A percentile compares a stretch with the other conserved stretches of the same genome.
Conservation (phyloP, 2,888 invertebrate genomes). For the Rhamnusium bicolor region DNA sequence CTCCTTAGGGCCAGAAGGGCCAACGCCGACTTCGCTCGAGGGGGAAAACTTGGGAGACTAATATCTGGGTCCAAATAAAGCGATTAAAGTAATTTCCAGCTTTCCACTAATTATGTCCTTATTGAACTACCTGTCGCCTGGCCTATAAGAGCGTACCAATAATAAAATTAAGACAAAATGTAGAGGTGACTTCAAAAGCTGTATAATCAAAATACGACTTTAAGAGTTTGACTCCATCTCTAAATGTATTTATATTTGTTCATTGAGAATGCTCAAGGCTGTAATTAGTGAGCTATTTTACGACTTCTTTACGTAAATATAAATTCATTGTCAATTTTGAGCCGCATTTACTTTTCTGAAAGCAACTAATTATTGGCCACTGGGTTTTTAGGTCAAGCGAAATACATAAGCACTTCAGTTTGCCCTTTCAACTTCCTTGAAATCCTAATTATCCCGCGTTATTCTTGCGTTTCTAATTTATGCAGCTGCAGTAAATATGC, state of each 20-base stretch:
- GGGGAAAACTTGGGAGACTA: too few species aligned
- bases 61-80: too few species aligned
- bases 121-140: too few species aligned
- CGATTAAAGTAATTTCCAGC: too few species aligned
- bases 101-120: too few species aligned
- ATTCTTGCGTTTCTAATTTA: conserved; percentile 30
- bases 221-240: not conserved
- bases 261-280: not conserved
- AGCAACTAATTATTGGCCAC: conserved; percentile 18
- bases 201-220: too few species aligned
- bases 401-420: conserved; percentile 8
- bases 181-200: too few species aligned
- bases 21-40: too few species aligned
- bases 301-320: not conserved
- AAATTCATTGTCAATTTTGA: not conserved
- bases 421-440: conserved; percentile 25
- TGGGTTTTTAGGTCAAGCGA: conserved; percentile 32
- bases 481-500: conserved; percentile 22
- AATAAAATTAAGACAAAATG: too few species aligned
- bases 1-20: too few species aligned
- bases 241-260: not conserved
- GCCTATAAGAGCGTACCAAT: too few species aligned
- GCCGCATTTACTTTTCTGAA: not conserved
- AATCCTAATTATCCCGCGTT: conserved; percentile 31
- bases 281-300: not conserved